These are phyloP conservation scores for Hydrophis major DNA, from an alignment of 2,797 vertebrate genomes.

Conservation along the genomic window DNA sequence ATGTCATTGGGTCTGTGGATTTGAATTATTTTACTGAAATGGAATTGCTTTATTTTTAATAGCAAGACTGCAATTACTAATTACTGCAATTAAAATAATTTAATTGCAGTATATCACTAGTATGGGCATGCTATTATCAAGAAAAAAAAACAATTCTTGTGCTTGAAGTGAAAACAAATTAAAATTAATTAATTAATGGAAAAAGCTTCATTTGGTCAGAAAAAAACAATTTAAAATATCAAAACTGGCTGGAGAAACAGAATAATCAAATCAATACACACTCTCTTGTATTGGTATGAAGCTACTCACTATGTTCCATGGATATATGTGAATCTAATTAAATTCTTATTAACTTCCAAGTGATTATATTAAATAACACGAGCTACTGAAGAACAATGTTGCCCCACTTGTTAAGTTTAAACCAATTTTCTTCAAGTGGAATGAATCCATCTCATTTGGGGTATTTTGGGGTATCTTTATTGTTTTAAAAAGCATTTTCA, in stretches of 20 bases:
- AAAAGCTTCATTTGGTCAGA: conserved; percentile 61
- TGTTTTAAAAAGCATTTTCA: neutral
- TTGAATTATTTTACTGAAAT: conserved; percentile 28
- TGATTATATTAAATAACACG: conserved; percentile 42
- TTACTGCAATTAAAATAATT: neutral
- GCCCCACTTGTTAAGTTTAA: conserved; percentile 10
- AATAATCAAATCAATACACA: conserved; percentile 64
- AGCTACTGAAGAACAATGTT: conserved; percentile 30
- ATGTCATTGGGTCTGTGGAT: neutral
- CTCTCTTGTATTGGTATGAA: conserved; percentile 42
- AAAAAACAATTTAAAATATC: conserved; percentile 55
- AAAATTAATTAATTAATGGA: conserved; percentile 64
- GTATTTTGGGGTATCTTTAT: neutral
- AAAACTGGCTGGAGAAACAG: conserved; percentile 64
- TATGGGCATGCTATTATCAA: conserved; percentile 38
- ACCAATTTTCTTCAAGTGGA: neutral
- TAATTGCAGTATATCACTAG: neutral
- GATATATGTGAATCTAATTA: conserved; percentile 36
- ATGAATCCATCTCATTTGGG: neutral
- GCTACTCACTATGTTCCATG: conserved; percentile 44
- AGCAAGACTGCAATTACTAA: neutral
- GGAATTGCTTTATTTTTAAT: conserved; percentile 31
- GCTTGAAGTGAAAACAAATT: conserved; percentile 64
- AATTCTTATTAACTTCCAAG: conserved; percentile 40
- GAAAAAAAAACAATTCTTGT: conserved; percentile 52